Conservation (phyloP, 2,888 invertebrate species). For the Cotesia congregata region DNA sequence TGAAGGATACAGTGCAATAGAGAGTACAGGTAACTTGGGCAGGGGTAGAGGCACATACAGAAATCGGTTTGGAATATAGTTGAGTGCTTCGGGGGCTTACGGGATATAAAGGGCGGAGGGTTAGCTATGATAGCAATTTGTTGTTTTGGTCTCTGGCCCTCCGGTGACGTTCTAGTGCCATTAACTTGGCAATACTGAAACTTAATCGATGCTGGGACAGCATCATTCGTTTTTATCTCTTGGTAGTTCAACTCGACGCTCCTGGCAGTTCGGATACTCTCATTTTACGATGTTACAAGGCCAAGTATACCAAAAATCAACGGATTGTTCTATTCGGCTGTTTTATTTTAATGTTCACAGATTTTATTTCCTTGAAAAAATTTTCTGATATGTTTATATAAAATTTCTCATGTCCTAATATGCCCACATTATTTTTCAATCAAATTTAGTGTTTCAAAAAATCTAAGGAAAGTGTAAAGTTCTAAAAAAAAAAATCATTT, state of each 20-base stretch:
- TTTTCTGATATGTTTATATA: too few species aligned
- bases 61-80: slow-evolving; percentile 25
- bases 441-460: too few species aligned
- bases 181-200: slow-evolving; percentile 43
- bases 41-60: not conserved
- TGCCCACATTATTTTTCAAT: too few species aligned
- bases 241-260: slow-evolving; percentile 7
- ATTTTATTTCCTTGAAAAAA: too few species aligned
- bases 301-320: not conserved
- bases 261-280: slow-evolving; percentile 17
- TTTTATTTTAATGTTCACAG: too few species aligned
- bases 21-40: slow-evolving; percentile 13
- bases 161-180: slow-evolving; percentile 27
- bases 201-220: slow-evolving; percentile 46
- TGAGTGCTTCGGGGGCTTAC: slow-evolving; percentile 5
- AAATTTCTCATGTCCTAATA: too few species aligned
- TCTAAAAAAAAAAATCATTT: too few species aligned
- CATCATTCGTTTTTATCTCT: slow-evolving; percentile 46
- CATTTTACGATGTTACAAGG: not conserved
- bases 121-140: slow-evolving; percentile 51
- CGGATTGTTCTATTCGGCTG: too few species aligned
- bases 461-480: too few species aligned
- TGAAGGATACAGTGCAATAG: too few species aligned
- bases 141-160: slow-evolving; percentile 43
- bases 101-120: slow-evolving; percentile 26